These are phyloP conservation scores for Drosophila crucigera DNA, from an alignment of 2,888 invertebrate genomes.

Conservation along the genomic window DNA sequence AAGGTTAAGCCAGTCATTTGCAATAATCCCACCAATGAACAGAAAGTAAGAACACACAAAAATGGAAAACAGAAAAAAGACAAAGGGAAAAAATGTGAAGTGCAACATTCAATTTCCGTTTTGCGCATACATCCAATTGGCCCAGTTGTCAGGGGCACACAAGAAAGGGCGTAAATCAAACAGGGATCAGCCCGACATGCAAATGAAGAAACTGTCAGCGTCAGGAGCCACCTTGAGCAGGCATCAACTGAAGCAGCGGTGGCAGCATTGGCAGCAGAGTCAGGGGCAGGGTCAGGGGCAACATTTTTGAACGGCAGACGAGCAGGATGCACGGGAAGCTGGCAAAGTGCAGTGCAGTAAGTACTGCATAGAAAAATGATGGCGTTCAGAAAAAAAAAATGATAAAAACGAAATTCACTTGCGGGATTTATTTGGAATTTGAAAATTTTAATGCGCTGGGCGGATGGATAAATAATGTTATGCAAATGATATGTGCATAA, in stretches of 20 bases:
- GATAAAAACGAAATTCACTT: constrained; percentile 68
- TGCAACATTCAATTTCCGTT: constrained; percentile 37
- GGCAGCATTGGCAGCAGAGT: not conserved
- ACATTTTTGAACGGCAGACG: constrained; percentile 11
- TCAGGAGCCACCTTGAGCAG: constrained; percentile 34
- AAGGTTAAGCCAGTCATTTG: not conserved
- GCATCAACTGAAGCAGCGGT: constrained; percentile 33
- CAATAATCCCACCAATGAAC: not conserved
- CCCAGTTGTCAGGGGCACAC: constrained; percentile 13
- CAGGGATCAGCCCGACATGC: constrained; percentile 61
- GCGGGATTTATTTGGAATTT: constrained; percentile 75
- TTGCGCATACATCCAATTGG: constrained; percentile 61
- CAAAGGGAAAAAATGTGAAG: not conserved
- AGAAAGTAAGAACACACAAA: not conserved
- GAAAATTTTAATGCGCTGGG: constrained; percentile 69
- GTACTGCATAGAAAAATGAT: constrained; percentile 53
- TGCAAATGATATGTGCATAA: constrained; percentile 84
- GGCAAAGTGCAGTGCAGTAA: constrained; percentile 58
- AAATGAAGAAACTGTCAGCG: constrained; percentile 75
- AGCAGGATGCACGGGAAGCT: constrained; percentile 43
- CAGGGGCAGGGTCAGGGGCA: not conserved
- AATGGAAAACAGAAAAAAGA: not conserved
- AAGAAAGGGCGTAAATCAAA: constrained; percentile 64
- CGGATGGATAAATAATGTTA: constrained; percentile 78
- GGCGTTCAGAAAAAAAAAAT: constrained; percentile 45